These are phyloP conservation scores for Cinclus mexicanus DNA, from an alignment of 2,113 vertebrate genomes.

Conservation along the genomic window DNA sequence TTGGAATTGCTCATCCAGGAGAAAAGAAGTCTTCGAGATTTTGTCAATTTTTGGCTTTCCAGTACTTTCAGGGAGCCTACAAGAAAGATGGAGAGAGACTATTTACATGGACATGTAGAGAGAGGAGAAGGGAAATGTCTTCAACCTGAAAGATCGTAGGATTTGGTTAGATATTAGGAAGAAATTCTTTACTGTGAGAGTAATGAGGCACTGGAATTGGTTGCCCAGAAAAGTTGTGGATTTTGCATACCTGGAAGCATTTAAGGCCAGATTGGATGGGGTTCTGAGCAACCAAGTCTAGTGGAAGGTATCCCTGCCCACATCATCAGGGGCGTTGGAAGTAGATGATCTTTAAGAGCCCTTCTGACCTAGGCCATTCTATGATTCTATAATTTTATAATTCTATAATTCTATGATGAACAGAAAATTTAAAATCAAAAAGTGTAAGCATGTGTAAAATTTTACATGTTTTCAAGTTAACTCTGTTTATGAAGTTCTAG, in stretches of 20 bases:
- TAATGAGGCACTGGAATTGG: accelerated
- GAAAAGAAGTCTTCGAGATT: background rate
- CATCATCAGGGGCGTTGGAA: background rate
- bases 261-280: background rate
- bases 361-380: background rate
- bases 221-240: background rate
- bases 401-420: background rate
- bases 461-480: background rate
- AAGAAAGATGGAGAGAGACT: background rate
- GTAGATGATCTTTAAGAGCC: background rate
- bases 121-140: background rate
- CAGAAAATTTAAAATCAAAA: background rate
- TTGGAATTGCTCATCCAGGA: background rate
- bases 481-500: background rate
- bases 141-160: background rate
- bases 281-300: background rate
- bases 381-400: background rate
- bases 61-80: background rate
- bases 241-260: background rate
- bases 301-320: background rate
- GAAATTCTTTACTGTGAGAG: background rate
- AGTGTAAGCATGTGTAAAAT: background rate
- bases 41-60: background rate
- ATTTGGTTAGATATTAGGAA: background rate
- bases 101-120: background rate